These are phyloP conservation scores for Acanthosepion esculentum DNA, from an alignment of 2,888 invertebrate genomes.

Conservation along the genomic window DNA sequence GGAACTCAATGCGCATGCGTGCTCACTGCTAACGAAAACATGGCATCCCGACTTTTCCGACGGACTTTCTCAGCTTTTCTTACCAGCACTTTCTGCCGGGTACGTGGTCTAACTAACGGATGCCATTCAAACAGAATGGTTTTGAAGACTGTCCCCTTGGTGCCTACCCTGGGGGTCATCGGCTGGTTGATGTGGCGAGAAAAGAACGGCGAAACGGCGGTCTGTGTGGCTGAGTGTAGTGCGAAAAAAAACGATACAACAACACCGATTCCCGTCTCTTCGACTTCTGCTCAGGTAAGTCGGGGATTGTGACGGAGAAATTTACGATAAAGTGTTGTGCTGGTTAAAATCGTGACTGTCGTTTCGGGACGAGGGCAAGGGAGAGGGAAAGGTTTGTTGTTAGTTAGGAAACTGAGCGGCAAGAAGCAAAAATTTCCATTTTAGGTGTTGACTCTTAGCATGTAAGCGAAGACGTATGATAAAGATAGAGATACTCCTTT, in stretches of 20 bases:
- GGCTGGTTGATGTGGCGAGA: neutral
- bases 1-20: neutral
- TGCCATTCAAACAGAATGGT: neutral
- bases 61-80: no score
- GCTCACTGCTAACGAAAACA: neutral
- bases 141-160: neutral
- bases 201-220: neutral
- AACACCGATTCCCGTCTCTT: neutral
- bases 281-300: neutral
- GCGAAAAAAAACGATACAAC: neutral
- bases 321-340: neutral
- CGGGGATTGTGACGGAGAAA: slow-evolving; percentile 13
- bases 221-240: neutral
- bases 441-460: no score
- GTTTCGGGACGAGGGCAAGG: no score
- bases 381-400: no score
- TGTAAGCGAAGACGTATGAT: no score
- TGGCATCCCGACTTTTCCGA: no score
- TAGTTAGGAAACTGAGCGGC: no score
- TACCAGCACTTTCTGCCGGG: no score
- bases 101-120: no score
- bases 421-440: no score
- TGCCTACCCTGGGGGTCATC: neutral
- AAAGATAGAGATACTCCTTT: no score
- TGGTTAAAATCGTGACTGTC: no score